These are phyloP conservation scores for Tetranychus piercei DNA, from an alignment of 2,888 invertebrate species.

Conservation along the genomic window DNA sequence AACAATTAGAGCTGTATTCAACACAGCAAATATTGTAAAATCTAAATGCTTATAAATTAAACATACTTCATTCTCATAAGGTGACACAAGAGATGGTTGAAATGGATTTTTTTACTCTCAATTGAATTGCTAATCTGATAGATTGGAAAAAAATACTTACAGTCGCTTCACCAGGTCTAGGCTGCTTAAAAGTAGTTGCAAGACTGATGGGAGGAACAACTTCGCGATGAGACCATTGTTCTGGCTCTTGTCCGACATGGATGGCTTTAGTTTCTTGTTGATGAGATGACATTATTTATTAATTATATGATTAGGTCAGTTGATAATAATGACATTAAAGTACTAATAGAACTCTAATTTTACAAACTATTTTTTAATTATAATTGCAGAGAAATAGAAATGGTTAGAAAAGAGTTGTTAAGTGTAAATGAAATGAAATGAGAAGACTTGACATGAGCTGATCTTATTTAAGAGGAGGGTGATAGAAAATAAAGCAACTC, in stretches of 20 bases:
- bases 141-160: constrained; percentile 37
- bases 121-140: background rate
- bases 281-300: background rate
- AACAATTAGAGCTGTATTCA: too few relatives aligned
- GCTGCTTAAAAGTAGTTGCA: constrained; percentile 81
- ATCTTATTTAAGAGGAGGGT: too few relatives aligned
- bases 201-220: constrained; percentile 76
- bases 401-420: too few relatives aligned
- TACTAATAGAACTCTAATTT: too few relatives aligned
- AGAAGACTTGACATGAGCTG: too few relatives aligned
- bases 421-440: too few relatives aligned
- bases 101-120: background rate
- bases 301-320: background rate
- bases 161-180: constrained; percentile 57
- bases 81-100: background rate
- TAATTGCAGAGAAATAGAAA: too few relatives aligned
- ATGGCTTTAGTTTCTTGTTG: background rate
- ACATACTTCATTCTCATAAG: background rate
- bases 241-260: constrained; percentile 75
- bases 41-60: too few relatives aligned
- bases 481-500: too few relatives aligned
- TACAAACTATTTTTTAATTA: too few relatives aligned
- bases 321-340: too few relatives aligned
- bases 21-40: too few relatives aligned
- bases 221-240: constrained; percentile 41